Conservation (phyloP, 2,113 vertebrate species). For the Lipophrys pholis region DNA sequence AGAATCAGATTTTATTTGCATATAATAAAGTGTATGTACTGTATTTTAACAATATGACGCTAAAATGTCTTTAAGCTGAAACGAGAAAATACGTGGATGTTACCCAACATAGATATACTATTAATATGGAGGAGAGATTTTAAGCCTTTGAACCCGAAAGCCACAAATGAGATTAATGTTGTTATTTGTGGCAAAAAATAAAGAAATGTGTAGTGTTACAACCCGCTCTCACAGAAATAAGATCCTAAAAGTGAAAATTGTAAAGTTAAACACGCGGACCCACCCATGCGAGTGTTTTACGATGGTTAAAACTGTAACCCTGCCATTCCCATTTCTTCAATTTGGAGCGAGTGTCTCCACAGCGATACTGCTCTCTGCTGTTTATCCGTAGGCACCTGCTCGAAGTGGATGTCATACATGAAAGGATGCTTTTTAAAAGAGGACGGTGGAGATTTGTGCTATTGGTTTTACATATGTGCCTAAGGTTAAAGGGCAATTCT, state of each 20-base stretch:
- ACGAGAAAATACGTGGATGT: conserved; percentile 51
- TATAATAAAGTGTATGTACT: conserved; percentile 52
- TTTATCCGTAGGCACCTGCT: conserved; percentile 18
- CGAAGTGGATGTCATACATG: conserved; percentile 10
- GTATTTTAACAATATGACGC: conserved; percentile 55
- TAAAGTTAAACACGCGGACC: conserved; percentile 31
- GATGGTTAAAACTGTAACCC: neutral
- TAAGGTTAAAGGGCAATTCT: conserved; percentile 25
- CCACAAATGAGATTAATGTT: conserved; percentile 46
- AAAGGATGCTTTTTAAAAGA: conserved; percentile 42
- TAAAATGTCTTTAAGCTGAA: conserved; percentile 44
- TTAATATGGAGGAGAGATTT: conserved; percentile 1
- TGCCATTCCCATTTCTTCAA: neutral
- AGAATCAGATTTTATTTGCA: conserved; percentile 47
- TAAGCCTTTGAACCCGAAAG: conserved; percentile 26
- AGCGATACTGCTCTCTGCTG: neutral
- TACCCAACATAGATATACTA: conserved; percentile 27
- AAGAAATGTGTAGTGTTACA: conserved; percentile 2
- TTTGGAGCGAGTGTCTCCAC: neutral
- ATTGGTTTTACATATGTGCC: conserved; percentile 64
- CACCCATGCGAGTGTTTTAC: conserved; percentile 27
- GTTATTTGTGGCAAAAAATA: conserved; percentile 45
- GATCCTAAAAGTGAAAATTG: neutral
- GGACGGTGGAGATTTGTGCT: conserved; percentile 29
- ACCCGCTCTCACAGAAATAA: conserved; percentile 7